A percentile compares a stretch with the other conserved stretches of the same genome.
Conservation (phyloP, 2,797 vertebrate species). For the Sebastolobus alascanus region DNA sequence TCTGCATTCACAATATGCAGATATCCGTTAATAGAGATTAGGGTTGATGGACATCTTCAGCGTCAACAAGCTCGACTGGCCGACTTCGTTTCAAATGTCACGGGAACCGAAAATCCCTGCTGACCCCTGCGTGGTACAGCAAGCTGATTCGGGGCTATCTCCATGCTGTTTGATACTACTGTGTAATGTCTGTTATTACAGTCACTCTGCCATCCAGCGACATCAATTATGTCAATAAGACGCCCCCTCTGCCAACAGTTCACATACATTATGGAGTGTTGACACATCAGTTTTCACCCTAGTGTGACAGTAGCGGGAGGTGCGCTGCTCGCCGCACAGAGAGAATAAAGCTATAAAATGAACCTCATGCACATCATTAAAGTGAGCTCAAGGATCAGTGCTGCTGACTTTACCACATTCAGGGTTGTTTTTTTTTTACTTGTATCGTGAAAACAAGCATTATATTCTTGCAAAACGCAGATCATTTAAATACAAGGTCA, state of each 20-base stretch:
- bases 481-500: slow-evolving; percentile 4
- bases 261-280: slow-evolving; percentile 65
- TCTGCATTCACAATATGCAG: background rate
- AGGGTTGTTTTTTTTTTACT: background rate
- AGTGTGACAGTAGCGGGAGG: slow-evolving; percentile 33
- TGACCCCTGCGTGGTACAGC: slow-evolving; percentile 46
- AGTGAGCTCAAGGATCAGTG: slow-evolving; percentile 24
- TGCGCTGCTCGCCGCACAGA: background rate
- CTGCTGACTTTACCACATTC: slow-evolving; percentile 6
- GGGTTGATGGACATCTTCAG: slow-evolving; percentile 3
- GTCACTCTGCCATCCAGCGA: slow-evolving; percentile 53
- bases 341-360: slow-evolving; percentile 36
- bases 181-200: slow-evolving; percentile 68
- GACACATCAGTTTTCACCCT: slow-evolving; percentile 62
- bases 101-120: slow-evolving; percentile 54
- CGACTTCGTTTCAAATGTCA: slow-evolving; percentile 35
- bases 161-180: slow-evolving; percentile 42
- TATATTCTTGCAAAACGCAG: background rate
- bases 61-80: slow-evolving; percentile 22
- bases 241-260: slow-evolving; percentile 55
- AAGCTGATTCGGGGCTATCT: slow-evolving; percentile 56
- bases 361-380: slow-evolving; percentile 47
- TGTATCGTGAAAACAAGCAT: background rate
- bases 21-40: background rate
- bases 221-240: slow-evolving; percentile 76